Percentiles rank a stretch among this genome's conserved stretches.
phyloP scores from a whole-genome alignment of 2,797 vertebrate genomes.

The Protonibea diacanthus region DNA sequence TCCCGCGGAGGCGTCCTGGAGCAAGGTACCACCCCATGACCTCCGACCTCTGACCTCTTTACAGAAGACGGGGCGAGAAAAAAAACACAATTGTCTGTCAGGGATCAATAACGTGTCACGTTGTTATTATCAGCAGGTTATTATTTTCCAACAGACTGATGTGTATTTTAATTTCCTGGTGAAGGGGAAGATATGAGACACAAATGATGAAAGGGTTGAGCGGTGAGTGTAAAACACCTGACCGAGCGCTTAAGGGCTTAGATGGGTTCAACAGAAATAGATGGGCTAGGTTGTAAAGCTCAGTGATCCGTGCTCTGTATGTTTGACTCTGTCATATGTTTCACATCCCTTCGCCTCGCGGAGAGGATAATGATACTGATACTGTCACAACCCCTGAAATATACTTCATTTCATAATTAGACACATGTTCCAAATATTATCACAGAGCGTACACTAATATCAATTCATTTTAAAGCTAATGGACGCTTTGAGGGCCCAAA shows the following conservation, averaged over 20 bases:
- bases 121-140: slow-evolving; percentile 36
- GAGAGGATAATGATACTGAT: slow-evolving; percentile 22
- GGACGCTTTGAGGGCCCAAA: too few species aligned
- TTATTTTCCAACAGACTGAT: slow-evolving; percentile 28
- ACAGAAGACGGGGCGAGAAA: not conserved
- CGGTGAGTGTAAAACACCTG: slow-evolving; percentile 57
- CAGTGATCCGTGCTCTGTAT: slow-evolving; percentile 57
- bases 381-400: slow-evolving; percentile 30
- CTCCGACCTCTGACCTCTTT: slow-evolving; percentile 25
- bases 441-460: too few species aligned
- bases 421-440: not conserved
- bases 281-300: slow-evolving; percentile 65
- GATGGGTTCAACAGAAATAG: slow-evolving; percentile 48
- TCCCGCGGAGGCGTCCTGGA: not conserved
- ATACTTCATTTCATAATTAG: not conserved
- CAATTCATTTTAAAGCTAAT: not conserved
- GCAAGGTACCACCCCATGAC: not conserved
- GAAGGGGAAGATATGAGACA: slow-evolving; percentile 19
- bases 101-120: slow-evolving; percentile 57
- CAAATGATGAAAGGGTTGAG: slow-evolving; percentile 38
- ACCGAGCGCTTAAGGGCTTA: slow-evolving; percentile 33
- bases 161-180: slow-evolving; percentile 55
- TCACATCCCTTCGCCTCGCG: slow-evolving; percentile 28
- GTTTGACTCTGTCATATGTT: slow-evolving; percentile 64
- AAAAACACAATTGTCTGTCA: slow-evolving; percentile 18